Conservation (phyloP, 2,888 invertebrate genomes). For the Zhuqinia jingwanae region DNA sequence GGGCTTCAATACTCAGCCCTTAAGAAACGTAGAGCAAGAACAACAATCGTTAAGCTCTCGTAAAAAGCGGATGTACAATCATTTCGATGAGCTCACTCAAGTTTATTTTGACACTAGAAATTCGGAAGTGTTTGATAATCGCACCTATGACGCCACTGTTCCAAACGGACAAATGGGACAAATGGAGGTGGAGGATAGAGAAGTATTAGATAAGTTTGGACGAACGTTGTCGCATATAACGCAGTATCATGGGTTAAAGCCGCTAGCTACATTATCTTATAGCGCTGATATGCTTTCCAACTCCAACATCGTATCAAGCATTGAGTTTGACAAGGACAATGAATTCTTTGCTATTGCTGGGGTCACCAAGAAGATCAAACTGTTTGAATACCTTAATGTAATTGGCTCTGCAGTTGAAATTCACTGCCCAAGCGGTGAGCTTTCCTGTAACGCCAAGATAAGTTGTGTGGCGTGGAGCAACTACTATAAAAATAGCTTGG, state of each 20-base stretch:
- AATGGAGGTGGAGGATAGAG: constrained; percentile 80
- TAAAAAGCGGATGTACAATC: constrained; percentile 89
- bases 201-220: constrained; percentile 88
- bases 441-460: constrained; percentile 95
- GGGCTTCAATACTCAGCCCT: constrained; percentile 76
- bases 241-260: constrained; percentile 88
- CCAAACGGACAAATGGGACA: constrained; percentile 76
- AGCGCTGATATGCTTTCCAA: constrained; percentile 93
- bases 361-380: constrained; percentile 96
- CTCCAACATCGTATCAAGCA: constrained; percentile 91
- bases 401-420: constrained; percentile 93
- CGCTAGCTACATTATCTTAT: constrained; percentile 93
- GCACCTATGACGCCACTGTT: constrained; percentile 77
- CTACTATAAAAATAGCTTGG: constrained; percentile 92
- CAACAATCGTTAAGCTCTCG: constrained; percentile 85
- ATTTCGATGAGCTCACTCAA: constrained; percentile 94
- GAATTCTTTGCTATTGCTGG: constrained; percentile 98
- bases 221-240: constrained; percentile 94
- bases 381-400: constrained; percentile 93
- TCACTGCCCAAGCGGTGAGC: constrained; percentile 95
- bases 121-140: constrained; percentile 86
- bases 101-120: constrained; percentile 91
- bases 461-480: constrained; percentile 97
- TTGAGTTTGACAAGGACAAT: constrained; percentile 97
- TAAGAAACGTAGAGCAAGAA: constrained; percentile 62